Base-by-base conservation (phyloP, 2,888 invertebrate genomes). In the Capitulum mitella region DNA sequence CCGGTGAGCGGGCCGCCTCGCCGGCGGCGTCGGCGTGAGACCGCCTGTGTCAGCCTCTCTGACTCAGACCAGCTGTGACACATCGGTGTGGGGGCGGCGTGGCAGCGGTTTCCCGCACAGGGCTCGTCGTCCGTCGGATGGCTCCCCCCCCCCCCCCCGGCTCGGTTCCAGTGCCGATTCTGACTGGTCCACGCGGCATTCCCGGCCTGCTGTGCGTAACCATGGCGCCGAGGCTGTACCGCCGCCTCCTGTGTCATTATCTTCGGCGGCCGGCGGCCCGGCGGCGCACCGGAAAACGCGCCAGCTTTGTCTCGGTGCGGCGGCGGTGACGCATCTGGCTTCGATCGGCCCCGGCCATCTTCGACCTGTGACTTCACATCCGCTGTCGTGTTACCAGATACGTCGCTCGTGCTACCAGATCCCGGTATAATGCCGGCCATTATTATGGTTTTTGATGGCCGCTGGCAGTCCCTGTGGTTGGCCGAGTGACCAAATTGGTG, bases 401-500 rank as follows among this genome's bases (percentile, higher is more conserved):
- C 64, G 29, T 16, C 19, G 34, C 5, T 14, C 19, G 64, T 26
- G 70, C 40, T 70, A 40, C 70, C 70, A 37, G 70, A 70, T 40
- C 26, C 40, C 26, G 16, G 40, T 29, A 64, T 40, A 70, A 40
- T 40, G 40, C 26, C 26, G 29, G 37, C 37, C 22, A 34, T 40
- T 26, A 64, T 40, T 37, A 40, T 70, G 70, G 70, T 40, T 22
- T 70, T 40, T 40, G 70, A 70, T 70, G 70, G 29, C 40, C 37
- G 70, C 10, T 34, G 70, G 70, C 37, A 3, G 64, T 34, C 37
- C 70, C 19, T 6, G 40, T 19, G 70, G 70, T 37, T 1, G 34
- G 29, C 12, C 37, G 70, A 40, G 70, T 70, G 70, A 70, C 70
- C 70, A 70, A 70, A 70, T 70, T 70, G 40, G 34, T 10, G 40